Conservation (phyloP, 1,140 invertebrate genomes). For the Drosophila nigromelanica region DNA sequence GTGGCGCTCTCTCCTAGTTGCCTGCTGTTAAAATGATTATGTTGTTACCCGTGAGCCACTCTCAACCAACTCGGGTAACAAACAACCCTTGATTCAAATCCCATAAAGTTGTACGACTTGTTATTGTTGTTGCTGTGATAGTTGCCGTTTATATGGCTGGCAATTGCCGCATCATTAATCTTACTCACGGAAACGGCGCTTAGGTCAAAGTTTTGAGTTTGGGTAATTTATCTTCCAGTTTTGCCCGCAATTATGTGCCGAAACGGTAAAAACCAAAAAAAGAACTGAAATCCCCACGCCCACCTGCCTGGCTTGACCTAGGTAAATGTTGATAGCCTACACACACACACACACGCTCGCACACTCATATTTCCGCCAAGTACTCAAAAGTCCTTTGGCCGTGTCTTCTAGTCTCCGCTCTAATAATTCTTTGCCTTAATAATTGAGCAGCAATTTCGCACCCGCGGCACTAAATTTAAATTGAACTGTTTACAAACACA, state of each 20-base stretch:
- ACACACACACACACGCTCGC: conserved; percentile 11
- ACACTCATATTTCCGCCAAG: not conserved
- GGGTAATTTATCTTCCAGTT: conserved; percentile 78
- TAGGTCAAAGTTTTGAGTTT: conserved; percentile 81
- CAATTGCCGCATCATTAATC: conserved; percentile 81
- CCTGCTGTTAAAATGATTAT: conserved; percentile 75
- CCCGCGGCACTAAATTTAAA: conserved; percentile 78
- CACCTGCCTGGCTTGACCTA: conserved; percentile 2
- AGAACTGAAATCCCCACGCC: not conserved
- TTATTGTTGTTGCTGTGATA: conserved; percentile 66
- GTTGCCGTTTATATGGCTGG: conserved; percentile 72
- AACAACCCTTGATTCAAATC: conserved; percentile 78
- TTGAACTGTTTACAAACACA: conserved; percentile 81
- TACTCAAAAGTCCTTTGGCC: conserved; percentile 10
- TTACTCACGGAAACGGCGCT: conserved; percentile 80
- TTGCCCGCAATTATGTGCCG: conserved; percentile 74
- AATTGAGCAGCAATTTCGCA: conserved; percentile 79
- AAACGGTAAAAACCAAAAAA: conserved; percentile 37
- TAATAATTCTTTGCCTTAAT: conserved; percentile 76
- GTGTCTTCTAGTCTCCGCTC: conserved; percentile 22
- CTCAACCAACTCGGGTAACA: conserved; percentile 12
- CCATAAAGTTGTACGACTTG: conserved; percentile 70
- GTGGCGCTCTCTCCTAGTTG: conserved; percentile 50
- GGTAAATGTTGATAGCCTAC: conserved; percentile 24
- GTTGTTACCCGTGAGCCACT: conserved; percentile 49